phyloP scores from a whole-genome alignment of 2,113 vertebrate genomes.

The Epinephelus lanceolatus region DNA sequence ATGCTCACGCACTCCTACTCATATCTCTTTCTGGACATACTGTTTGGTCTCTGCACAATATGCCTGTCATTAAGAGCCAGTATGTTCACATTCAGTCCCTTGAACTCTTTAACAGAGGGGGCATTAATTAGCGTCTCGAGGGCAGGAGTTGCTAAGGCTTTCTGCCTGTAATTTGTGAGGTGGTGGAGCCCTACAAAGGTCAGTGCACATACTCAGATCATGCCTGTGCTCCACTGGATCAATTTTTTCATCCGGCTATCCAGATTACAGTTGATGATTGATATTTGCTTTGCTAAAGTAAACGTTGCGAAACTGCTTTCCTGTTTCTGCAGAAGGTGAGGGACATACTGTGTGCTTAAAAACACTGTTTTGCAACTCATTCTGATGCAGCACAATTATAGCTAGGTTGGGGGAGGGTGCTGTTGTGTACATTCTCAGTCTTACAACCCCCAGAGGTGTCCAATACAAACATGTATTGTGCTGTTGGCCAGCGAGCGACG shows the following conservation, averaged over 20 bases:
- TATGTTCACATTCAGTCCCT: constrained; percentile 12
- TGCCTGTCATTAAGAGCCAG: constrained; percentile 9
- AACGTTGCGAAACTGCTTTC: constrained; percentile 25
- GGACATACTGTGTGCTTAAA: background rate
- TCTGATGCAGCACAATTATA: constrained; percentile 5
- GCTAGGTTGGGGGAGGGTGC: background rate
- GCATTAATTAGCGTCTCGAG: constrained; percentile 49
- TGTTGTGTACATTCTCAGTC: constrained; percentile 2
- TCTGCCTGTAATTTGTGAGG: constrained; percentile 15
- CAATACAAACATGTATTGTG: background rate
- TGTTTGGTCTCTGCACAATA: background rate
- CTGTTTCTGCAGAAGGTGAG: background rate
- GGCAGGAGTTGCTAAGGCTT: constrained; percentile 27
- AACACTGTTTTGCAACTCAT: background rate
- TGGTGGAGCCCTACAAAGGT: background rate
- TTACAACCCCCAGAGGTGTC: constrained; percentile 6
- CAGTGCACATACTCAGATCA: constrained; percentile 35
- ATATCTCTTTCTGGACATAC: constrained; percentile 10
- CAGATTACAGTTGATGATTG: background rate
- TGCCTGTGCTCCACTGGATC: constrained; percentile 8
- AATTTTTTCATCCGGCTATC: background rate
- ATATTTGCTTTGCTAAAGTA: constrained; percentile 5
- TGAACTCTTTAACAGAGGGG: constrained; percentile 24
- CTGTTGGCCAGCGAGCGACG: background rate
- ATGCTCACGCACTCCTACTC: constrained; percentile 1